Conservation (phyloP, 2,797 vertebrate genomes). For the Smutsia gigantea region DNA sequence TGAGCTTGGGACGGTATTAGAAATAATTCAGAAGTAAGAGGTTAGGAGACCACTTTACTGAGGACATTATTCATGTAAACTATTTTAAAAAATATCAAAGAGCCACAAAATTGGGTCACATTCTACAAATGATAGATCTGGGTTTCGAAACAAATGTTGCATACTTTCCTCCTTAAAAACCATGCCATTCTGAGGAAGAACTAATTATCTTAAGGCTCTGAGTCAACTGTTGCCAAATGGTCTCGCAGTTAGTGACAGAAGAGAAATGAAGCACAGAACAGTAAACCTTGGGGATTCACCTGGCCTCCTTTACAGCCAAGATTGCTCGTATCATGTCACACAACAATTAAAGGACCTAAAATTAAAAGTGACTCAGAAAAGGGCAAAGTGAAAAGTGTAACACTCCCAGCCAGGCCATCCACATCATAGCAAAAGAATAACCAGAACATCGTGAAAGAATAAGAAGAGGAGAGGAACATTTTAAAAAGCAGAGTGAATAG, state of each 20-base stretch:
- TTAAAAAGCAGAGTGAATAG: not conserved
- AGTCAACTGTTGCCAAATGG: constrained; percentile 87
- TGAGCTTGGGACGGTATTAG: not conserved
- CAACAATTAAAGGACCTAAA: constrained; percentile 82
- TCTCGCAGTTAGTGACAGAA: constrained; percentile 86
- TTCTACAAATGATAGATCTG: constrained; percentile 69
- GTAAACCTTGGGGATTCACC: constrained; percentile 87
- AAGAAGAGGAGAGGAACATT: not conserved
- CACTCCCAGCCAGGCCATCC: constrained; percentile 65
- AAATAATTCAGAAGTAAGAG: constrained; percentile 38
- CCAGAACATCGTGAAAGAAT: not conserved
- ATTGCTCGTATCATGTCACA: constrained; percentile 81
- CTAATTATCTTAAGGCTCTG: constrained; percentile 89
- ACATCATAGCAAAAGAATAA: not conserved
- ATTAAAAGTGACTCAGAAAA: constrained; percentile 84
- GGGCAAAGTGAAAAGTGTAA: constrained; percentile 76
- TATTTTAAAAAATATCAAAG: constrained; percentile 76
- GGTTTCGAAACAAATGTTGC: constrained; percentile 64
- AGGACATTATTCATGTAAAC: constrained; percentile 85
- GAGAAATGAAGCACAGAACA: constrained; percentile 85
- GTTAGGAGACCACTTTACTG: constrained; percentile 73
- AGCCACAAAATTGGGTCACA: constrained; percentile 91
- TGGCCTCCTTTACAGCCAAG: constrained; percentile 86
- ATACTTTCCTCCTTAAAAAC: constrained; percentile 48
- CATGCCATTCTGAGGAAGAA: constrained; percentile 81